phyloP scores from a whole-genome alignment of 2,113 vertebrate species.

The Bagarius yarrelli region DNA sequence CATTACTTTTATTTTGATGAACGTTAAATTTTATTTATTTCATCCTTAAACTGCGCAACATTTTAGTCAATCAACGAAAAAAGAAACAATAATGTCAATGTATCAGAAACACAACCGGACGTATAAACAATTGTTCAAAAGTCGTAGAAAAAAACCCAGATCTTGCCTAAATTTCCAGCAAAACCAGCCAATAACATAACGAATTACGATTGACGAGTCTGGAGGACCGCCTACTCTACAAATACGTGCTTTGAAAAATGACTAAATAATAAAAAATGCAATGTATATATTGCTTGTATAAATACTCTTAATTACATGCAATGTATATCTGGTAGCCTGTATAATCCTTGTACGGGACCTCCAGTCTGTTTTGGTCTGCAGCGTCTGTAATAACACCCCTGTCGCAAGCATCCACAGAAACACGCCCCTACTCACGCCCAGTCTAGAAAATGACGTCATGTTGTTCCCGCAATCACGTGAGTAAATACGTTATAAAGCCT shows the following conservation, averaged over 20 bases:
- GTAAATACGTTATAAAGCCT: neutral
- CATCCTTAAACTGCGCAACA: neutral
- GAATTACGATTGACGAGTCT: neutral
- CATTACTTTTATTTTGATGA: neutral
- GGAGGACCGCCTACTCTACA: neutral
- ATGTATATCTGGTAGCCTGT: neutral
- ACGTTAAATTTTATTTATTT: too few species aligned
- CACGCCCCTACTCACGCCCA: neutral
- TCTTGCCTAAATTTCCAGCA: neutral
- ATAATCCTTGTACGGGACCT: neutral
- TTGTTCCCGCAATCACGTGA: neutral
- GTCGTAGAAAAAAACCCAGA: neutral
- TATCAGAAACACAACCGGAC: neutral
- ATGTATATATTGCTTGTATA: too few species aligned
- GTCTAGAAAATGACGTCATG: neutral
- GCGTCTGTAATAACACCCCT: neutral
- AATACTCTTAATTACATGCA: too few species aligned
- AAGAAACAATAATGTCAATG: neutral
- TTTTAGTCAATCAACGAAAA: neutral
- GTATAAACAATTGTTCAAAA: neutral
- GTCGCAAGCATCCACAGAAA: neutral
- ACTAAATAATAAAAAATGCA: neutral
- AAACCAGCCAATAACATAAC: neutral
- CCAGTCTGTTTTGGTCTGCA: too few species aligned
- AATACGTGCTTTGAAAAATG: neutral